These are phyloP conservation scores for Poecilobothrus nobilitatus DNA, from an alignment of 2,888 invertebrate species.

Conservation along the genomic window DNA sequence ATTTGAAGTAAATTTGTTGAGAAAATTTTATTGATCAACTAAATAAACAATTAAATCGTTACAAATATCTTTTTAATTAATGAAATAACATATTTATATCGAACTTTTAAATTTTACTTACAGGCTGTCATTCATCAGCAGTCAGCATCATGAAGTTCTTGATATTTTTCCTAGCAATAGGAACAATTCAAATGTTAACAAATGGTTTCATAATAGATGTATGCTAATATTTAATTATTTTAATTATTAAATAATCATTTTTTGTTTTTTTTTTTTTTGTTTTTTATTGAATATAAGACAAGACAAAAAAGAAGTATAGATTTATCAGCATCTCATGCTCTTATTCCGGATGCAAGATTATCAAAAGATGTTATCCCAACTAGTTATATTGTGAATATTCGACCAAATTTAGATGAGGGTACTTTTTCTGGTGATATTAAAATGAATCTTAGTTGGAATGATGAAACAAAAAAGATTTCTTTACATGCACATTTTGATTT, in stretches of 20 bases:
- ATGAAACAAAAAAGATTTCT: slow-evolving; percentile 53
- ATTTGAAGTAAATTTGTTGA: too few relatives aligned
- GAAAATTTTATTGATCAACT: too few relatives aligned
- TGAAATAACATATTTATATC: too few relatives aligned
- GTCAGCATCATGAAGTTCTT: neutral
- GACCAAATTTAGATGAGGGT: slow-evolving; percentile 57
- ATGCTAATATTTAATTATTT: neutral
- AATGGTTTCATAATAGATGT: slow-evolving; percentile 4
- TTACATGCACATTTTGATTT: slow-evolving; percentile 60
- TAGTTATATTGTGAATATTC: slow-evolving; percentile 57
- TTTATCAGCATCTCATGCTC: slow-evolving; percentile 57
- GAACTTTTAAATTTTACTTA: neutral
- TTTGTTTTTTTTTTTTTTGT: neutral
- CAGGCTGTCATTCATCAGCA: neutral
- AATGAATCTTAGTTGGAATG: slow-evolving; percentile 60
- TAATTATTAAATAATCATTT: neutral
- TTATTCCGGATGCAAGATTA: slow-evolving; percentile 55
- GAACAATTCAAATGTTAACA: neutral
- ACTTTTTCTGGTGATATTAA: slow-evolving; percentile 59
- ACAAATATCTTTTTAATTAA: too few relatives aligned
- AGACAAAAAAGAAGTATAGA: slow-evolving; percentile 57
- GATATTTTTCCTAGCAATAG: neutral
- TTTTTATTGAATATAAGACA: slow-evolving; percentile 22
- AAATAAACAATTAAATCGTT: too few relatives aligned
- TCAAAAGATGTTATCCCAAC: slow-evolving; percentile 56